Percentiles rank a stretch among this genome's conserved stretches.
phyloP scores from a whole-genome alignment of 2,797 vertebrate genomes.

The Urocyon cinereoargenteus region DNA sequence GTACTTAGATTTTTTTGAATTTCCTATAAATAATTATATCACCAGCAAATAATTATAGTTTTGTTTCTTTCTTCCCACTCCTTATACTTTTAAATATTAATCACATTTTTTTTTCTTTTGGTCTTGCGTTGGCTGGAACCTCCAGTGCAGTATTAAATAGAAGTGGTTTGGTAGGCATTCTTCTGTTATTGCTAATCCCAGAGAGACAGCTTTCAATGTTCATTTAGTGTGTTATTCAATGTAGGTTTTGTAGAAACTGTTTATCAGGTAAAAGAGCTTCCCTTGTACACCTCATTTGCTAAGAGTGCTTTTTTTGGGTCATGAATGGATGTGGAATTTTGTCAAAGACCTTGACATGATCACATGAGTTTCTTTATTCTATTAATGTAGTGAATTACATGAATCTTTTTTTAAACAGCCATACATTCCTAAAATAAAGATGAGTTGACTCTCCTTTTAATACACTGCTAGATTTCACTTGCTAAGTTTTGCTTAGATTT shows the following conservation, averaged over 20 bases:
- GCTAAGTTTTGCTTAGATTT: conserved; percentile 44
- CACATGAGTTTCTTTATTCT: conserved; percentile 31
- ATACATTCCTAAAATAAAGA: conserved; percentile 15
- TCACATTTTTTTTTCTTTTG: neutral
- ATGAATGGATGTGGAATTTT: conserved; percentile 34
- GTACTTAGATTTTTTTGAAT: neutral
- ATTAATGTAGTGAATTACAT: conserved; percentile 36
- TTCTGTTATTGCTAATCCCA: neutral
- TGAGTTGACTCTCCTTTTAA: conserved; percentile 9
- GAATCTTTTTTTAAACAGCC: neutral
- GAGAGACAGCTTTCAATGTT: neutral
- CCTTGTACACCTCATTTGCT: conserved; percentile 11
- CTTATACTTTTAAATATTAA: conserved; percentile 43
- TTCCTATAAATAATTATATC: conserved; percentile 53
- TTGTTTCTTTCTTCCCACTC: conserved; percentile 23
- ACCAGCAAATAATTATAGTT: conserved; percentile 39
- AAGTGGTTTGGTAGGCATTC: conserved; percentile 16
- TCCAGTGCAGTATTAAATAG: neutral
- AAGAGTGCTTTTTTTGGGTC: conserved; percentile 51
- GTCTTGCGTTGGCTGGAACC: neutral
- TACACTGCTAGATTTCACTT: conserved; percentile 23
- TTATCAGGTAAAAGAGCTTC: conserved; percentile 31
- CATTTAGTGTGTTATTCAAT: neutral
- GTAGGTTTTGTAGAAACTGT: conserved; percentile 18
- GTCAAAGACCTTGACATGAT: conserved; percentile 51